A percentile compares a stretch with the other conserved stretches of the same genome.
These are phyloP conservation scores for Chrysomallon squamiferum DNA, from an alignment of 1,140 invertebrate species.

Conservation along the genomic window DNA sequence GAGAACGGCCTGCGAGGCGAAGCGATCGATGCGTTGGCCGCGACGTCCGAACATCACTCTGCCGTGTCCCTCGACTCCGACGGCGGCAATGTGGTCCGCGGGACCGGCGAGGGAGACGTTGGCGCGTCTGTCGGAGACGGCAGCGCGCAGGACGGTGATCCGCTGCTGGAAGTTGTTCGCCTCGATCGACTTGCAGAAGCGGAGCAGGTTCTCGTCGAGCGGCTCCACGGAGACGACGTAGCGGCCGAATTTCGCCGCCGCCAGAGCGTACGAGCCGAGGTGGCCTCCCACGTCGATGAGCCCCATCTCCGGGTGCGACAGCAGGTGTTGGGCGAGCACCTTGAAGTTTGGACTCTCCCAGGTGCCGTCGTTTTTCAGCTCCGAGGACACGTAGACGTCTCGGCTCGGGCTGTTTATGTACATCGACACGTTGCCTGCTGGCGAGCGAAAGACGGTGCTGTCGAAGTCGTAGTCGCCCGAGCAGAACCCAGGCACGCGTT, in stretches of 20 bases:
- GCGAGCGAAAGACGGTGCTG: background rate
- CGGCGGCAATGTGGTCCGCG: slow-evolving; percentile 34
- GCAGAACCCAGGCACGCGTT: background rate
- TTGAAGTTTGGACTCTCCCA: slow-evolving; percentile 19
- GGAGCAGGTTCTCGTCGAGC: slow-evolving; percentile 28
- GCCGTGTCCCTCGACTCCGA: slow-evolving; percentile 17
- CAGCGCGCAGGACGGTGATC: slow-evolving; percentile 37
- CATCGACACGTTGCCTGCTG: slow-evolving; percentile 7
- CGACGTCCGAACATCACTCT: slow-evolving; percentile 10
- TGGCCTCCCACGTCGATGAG: slow-evolving; percentile 54
- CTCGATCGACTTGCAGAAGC: slow-evolving; percentile 33
- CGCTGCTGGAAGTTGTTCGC: slow-evolving; percentile 21
- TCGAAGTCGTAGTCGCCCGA: background rate
- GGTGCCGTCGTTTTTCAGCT: slow-evolving; percentile 11
- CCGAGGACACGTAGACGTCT: slow-evolving; percentile 20
- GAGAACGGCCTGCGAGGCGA: slow-evolving; percentile 9
- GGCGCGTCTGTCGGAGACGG: slow-evolving; percentile 32
- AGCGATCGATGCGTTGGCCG: background rate
- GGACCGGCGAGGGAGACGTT: slow-evolving; percentile 20
- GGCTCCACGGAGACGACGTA: slow-evolving; percentile 48
- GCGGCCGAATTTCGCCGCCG: slow-evolving; percentile 36
- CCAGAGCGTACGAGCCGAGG: slow-evolving; percentile 46
- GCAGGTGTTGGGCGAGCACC: slow-evolving; percentile 1
- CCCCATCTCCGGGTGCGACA: slow-evolving; percentile 14
- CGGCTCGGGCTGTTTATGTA: slow-evolving; percentile 12